These are phyloP conservation scores for Astyanax mexicanus DNA, from an alignment of 2,797 vertebrate species.

Conservation along the genomic window DNA sequence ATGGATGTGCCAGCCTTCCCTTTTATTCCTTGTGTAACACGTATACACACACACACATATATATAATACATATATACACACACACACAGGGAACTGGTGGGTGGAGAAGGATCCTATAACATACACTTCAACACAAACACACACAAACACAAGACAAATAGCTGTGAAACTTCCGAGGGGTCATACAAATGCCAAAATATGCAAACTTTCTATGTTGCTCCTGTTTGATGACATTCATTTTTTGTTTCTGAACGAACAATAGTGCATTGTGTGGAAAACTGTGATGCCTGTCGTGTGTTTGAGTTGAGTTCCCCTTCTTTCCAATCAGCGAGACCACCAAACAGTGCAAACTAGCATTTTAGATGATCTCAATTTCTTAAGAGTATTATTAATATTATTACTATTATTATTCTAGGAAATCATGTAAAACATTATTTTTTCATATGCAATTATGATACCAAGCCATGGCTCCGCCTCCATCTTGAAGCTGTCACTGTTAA, in stretches of 20 bases:
- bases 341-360: conserved; percentile 62
- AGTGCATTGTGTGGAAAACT: conserved; percentile 70
- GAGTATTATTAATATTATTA: conserved; percentile 74
- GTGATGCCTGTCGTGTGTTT: conserved; percentile 51
- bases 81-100: conserved; percentile 13
- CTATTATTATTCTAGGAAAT: conserved; percentile 67
- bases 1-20: conserved; percentile 12
- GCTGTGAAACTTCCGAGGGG: conserved; percentile 79
- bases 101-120: conserved; percentile 18
- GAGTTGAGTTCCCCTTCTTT: conserved; percentile 43
- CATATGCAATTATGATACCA: conserved; percentile 41
- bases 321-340: conserved; percentile 42
- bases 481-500: conserved; percentile 23
- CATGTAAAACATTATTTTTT: conserved; percentile 33
- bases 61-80: conserved; percentile 34
- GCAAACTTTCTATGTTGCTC: conserved; percentile 84
- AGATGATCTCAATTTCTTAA: conserved; percentile 54
- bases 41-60: conserved; percentile 28
- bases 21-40: no score
- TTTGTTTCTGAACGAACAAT: conserved; percentile 80
- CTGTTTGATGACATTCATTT: conserved; percentile 78
- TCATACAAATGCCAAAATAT: conserved; percentile 85
- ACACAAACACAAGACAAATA: conserved; percentile 62
- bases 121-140: conserved; percentile 7
- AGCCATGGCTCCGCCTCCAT: conserved; percentile 33